Evolutionary conservation across 2,113 vertebrate species (phyloP), one percentile per base, ranked within the genome.

Genomic region (Oncorhynchus keta): DNA sequence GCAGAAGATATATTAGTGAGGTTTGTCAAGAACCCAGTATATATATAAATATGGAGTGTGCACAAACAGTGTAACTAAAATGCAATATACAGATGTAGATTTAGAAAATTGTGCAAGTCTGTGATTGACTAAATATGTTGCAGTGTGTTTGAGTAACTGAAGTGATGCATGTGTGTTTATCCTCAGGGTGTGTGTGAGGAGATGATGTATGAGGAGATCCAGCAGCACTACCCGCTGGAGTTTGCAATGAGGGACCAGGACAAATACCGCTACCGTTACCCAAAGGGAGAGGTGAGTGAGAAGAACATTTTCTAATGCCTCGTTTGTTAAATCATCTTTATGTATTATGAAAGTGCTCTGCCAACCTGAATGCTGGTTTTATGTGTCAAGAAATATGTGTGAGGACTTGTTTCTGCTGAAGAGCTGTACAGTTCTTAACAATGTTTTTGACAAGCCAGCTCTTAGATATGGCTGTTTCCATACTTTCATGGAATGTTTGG

Each of bases 221-320:
- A 99, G 91, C 95, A 93, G 67, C 89, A 95, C 77, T 96, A 92
- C 30, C 97, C 97, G 0, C 92, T 97, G 84, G 98, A 99, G 87
- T 99, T 99, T 86, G 98, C 98, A 59, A 87, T 99, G 83, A 93
- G 98, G 85, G 98, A 99, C 87, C 97, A 99, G 90, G 98, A 99
- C 94, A 99, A 99, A 84, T 99, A 98, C 88, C 95, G 97, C 87
- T 99, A 99, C 87, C 95, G 98, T 24, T 99, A 99, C 81, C 98
- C 98, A 0, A 99, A 99, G 84, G 98, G 98, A 83, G 98, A 99
- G 96, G 98, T 98, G 85, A 76, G 67, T 2, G 5, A 24, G 59
- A n/a, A 14, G 3, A 22, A 22, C 59, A 18, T 55, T 55, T 0
- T 55, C 13, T 18, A 55, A 55, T 18, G 51, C 51, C 35, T 35